These are phyloP conservation scores for Hylaea fasciaria DNA, from an alignment of 2,888 invertebrate genomes.

Conservation along the genomic window DNA sequence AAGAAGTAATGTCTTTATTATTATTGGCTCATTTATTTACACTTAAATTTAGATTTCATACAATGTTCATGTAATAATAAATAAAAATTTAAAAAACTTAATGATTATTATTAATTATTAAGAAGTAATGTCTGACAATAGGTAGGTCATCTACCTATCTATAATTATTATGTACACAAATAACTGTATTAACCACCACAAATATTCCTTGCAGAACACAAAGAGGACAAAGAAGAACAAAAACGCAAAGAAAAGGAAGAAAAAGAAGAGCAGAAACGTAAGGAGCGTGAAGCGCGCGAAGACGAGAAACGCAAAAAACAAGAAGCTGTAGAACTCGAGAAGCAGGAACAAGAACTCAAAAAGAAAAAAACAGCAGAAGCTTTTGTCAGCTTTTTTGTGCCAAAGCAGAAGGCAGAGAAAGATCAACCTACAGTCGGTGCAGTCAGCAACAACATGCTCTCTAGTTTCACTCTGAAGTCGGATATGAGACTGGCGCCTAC, in stretches of 20 bases:
- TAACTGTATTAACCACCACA: too few species aligned
- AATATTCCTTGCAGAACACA: conserved; percentile 65
- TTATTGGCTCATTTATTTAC: too few species aligned
- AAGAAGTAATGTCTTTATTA: too few species aligned
- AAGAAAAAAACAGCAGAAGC: conserved; percentile 91
- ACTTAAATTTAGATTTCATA: too few species aligned
- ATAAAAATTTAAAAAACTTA: too few species aligned
- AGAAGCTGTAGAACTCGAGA: conserved; percentile 86
- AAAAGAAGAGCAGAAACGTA: conserved; percentile 78
- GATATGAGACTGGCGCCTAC: conserved; percentile 95
- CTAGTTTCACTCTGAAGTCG: conserved; percentile 87
- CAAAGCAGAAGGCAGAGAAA: conserved; percentile 82
- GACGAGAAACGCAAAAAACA: conserved; percentile 87
- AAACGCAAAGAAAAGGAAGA: conserved; percentile 76
- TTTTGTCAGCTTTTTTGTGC: conserved; percentile 93
- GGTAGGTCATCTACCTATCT: too few species aligned
- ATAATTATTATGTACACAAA: too few species aligned
- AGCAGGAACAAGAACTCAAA: conserved; percentile 89
- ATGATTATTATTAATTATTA: too few species aligned
- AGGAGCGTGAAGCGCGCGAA: conserved; percentile 83
- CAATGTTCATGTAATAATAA: too few species aligned
- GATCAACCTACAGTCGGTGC: conserved; percentile 62
- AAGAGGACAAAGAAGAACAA: conserved; percentile 74
- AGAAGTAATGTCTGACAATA: too few species aligned
- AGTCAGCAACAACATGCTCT: conserved; percentile 69